phyloP scores from a whole-genome alignment of 2,888 invertebrate species.

The Phyllotreta cruciferae region DNA sequence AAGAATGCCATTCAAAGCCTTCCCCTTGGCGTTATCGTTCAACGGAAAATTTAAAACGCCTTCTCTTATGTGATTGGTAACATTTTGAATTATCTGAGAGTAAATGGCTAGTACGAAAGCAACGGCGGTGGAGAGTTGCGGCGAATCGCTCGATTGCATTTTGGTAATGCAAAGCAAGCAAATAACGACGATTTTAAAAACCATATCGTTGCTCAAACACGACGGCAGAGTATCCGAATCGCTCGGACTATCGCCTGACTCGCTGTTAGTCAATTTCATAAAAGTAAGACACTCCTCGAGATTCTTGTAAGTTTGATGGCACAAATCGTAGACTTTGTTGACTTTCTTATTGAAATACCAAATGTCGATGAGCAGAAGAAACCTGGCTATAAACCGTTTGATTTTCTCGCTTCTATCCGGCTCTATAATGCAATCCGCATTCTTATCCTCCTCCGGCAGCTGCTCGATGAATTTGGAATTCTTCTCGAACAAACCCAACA shows the following conservation, averaged over 20 bases:
- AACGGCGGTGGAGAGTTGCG: constrained; percentile 81
- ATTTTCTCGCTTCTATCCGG: constrained; percentile 60
- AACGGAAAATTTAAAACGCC: constrained; percentile 59
- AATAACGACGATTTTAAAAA: constrained; percentile 84
- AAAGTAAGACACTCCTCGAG: constrained; percentile 75
- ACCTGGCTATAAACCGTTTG: constrained; percentile 63
- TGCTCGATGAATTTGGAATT: constrained; percentile 70
- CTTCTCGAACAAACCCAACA: constrained; percentile 76
- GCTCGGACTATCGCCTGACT: constrained; percentile 64
- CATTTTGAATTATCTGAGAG: constrained; percentile 70
- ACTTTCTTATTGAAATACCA: constrained; percentile 72
- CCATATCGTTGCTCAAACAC: constrained; percentile 70
- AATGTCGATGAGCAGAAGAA: constrained; percentile 67
- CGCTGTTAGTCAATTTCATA: constrained; percentile 58
- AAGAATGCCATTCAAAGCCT: constrained; percentile 41
- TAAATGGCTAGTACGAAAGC: constrained; percentile 86
- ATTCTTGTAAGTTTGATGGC: constrained; percentile 74
- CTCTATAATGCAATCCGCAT: constrained; percentile 58
- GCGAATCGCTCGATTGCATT: constrained; percentile 75
- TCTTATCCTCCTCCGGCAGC: constrained; percentile 55
- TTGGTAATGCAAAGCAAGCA: constrained; percentile 82
- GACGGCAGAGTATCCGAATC: constrained; percentile 63
- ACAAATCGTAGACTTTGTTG: constrained; percentile 70
- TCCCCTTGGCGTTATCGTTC: constrained; percentile 49
- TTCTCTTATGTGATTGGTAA: constrained; percentile 57